Evolutionary conservation across 2,888 invertebrate species (phyloP).

Genomic region (Phengaris arion): DNA sequence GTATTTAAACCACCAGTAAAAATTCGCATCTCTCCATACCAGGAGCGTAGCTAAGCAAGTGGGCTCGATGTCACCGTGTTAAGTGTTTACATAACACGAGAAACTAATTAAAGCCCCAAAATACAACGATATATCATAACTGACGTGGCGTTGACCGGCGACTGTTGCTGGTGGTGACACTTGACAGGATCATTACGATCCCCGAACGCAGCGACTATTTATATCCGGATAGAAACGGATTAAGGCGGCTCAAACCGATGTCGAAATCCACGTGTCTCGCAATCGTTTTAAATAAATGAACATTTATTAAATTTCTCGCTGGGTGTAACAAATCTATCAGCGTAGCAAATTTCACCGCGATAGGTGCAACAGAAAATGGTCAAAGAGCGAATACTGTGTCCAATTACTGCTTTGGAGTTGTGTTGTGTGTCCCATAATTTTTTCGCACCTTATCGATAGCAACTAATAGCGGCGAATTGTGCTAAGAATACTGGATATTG

Average conservation of each 20-base stretch:
- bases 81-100: background rate
- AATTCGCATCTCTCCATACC: background rate
- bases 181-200: slow-evolving; percentile 19
- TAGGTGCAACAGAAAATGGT: too few relatives aligned
- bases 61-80: background rate
- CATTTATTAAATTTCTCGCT: too few relatives aligned
- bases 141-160: background rate
- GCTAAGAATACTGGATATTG: background rate
- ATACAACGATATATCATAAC: background rate
- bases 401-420: too few relatives aligned
- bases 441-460: too few relatives aligned
- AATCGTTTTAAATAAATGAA: background rate
- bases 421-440: too few relatives aligned
- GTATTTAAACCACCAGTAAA: too few relatives aligned
- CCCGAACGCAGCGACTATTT: slow-evolving; percentile 30
- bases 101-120: background rate
- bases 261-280: background rate
- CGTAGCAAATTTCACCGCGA: too few relatives aligned
- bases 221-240: slow-evolving; percentile 1
- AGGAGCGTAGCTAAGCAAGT: background rate
- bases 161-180: slow-evolving; percentile 11
- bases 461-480: background rate
- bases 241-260: background rate
- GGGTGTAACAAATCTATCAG: too few relatives aligned
- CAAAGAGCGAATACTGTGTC: too few relatives aligned